Conservation (phyloP, 1,140 invertebrate genomes). For the Mylabris phalerata region DNA sequence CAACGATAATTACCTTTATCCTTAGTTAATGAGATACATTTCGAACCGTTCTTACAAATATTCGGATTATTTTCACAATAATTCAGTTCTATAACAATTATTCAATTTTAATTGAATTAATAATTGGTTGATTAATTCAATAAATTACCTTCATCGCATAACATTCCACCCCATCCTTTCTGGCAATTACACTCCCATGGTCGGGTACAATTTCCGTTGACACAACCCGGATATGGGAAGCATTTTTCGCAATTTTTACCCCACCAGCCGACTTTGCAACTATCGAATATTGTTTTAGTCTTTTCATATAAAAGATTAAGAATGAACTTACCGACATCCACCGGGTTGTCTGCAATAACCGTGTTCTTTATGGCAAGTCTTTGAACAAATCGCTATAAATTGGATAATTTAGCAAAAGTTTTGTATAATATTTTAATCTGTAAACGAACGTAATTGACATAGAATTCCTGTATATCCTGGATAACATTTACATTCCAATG, state of each 20-base stretch:
- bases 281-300: conserved; percentile 43
- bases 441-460: conserved; percentile 73
- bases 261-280: conserved; percentile 83
- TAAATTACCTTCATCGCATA: conserved; percentile 70
- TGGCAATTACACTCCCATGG: conserved; percentile 87
- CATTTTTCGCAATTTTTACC: conserved; percentile 75
- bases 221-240: conserved; percentile 77
- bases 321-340: conserved; percentile 48
- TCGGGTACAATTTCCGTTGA: conserved; percentile 71
- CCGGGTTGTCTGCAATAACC: conserved; percentile 80
- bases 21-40: conserved; percentile 67
- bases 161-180: conserved; percentile 79
- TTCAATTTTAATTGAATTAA: conserved; percentile 5
- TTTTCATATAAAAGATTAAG: conserved; percentile 4
- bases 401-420: not conserved
- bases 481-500: conserved; percentile 76
- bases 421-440: not conserved
- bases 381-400: conserved; percentile 67
- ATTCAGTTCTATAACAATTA: conserved; percentile 55
- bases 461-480: conserved; percentile 82
- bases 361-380: conserved; percentile 73
- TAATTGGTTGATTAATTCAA: conserved; percentile 3
- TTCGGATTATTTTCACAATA: conserved; percentile 66
- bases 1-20: conserved; percentile 70
- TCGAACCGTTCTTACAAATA: conserved; percentile 69